Conservation (phyloP, 2,797 vertebrate species). For the Enteromius thamalakanensis region DNA sequence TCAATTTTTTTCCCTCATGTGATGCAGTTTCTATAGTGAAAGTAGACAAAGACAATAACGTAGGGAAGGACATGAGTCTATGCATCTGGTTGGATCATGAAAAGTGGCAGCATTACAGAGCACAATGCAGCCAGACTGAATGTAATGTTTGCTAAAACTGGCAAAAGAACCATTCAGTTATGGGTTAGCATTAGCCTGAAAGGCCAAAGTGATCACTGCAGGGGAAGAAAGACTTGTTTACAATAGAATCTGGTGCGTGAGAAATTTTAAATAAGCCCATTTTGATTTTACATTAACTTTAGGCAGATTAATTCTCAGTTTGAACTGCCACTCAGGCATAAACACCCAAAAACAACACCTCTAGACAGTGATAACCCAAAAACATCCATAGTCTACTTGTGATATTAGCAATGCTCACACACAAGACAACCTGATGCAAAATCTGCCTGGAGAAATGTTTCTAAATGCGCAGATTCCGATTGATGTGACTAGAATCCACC, state of each 20-base stretch:
- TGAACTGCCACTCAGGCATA: neutral
- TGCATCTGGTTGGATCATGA: neutral
- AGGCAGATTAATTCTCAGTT: constrained; percentile 1
- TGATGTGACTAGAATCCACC: neutral
- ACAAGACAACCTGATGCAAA: neutral
- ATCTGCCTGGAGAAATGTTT: neutral
- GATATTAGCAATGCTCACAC: neutral
- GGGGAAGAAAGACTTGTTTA: neutral
- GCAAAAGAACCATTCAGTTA: neutral
- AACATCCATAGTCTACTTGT: neutral
- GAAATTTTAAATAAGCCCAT: neutral
- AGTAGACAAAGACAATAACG: neutral
- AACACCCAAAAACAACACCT: neutral
- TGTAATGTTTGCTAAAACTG: neutral
- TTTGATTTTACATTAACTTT: constrained; percentile 4
- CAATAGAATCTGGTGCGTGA: neutral
- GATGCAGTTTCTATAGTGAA: neutral
- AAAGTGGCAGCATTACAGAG: neutral
- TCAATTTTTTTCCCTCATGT: neutral
- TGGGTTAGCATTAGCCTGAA: neutral
- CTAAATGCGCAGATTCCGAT: neutral
- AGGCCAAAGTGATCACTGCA: neutral
- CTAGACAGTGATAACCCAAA: neutral
- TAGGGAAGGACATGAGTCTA: neutral
- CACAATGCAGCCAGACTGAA: neutral